Evolutionary conservation across 1,140 invertebrate genomes (phyloP), one percentile per base, ranked within the genome.

Genomic region (Orchesella cincta): DNA sequence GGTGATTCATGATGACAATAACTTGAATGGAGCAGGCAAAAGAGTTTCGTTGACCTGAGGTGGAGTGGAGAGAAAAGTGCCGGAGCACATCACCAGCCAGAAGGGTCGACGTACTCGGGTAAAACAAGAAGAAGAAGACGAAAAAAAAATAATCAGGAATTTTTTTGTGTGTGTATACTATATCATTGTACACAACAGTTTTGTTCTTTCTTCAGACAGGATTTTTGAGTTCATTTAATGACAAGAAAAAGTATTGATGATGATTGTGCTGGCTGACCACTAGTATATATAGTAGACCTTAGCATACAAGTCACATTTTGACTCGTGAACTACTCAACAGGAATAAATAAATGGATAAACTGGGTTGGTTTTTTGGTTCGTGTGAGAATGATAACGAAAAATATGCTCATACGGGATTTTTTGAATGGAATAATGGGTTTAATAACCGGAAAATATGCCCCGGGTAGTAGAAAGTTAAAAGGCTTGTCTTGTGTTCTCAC

Each of bases 1-100:
- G 23, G 75, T 77, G 78, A 79, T 79, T 79, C 78, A 79, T 73
- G 76, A 77, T 74, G 78, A 79, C 78, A 79, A 79, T 79, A 76
- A 76, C 78, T 76, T 76, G 46, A 74, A 73, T 51, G 76, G 72
- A 54, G 52, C 52, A 57, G n/a, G n/a, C n/a, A n/a, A n/a, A n/a
- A 46, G 8, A 57, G 73, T 74, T 76, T 77, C 78, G 64, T 79
- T 79, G 78, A 79, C 78, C 78, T 71, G 78, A 12, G 62, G 62
- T 16, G 8, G 39, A 12, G 39, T 46, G 39, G 8, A 46, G 20
- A 20, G 8, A 20, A 46, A 46, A 46, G 8, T 20, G 39, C 20
- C 39, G 39, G 8, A 46, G 62, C n/a, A 31, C 26, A 67, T 12
- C 12, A 12, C 33, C 26, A 33, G 31, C 23, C 29, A 33, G 33